Conservation (phyloP, 2,888 invertebrate genomes). For the Adelognathus sp. region DNA sequence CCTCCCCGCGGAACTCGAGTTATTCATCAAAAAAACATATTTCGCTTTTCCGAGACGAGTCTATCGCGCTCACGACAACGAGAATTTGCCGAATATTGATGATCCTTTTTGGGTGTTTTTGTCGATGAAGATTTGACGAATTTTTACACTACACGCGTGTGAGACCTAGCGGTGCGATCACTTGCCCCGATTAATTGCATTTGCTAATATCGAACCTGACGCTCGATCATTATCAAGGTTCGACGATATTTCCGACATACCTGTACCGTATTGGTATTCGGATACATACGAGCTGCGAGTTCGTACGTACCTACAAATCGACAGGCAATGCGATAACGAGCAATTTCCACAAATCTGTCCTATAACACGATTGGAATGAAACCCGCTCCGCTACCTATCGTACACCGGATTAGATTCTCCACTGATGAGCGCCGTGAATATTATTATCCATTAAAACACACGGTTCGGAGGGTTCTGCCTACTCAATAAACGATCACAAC, state of each 20-base stretch:
- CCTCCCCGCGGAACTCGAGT: background rate
- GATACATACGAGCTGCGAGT: background rate
- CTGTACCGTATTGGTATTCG: background rate
- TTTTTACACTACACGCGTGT: background rate
- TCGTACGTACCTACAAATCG: background rate
- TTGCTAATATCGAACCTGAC: background rate
- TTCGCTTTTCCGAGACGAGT: background rate
- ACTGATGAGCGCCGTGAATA: background rate
- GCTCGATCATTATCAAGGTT: slow-evolving; percentile 33
- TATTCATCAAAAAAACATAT: slow-evolving; percentile 38
- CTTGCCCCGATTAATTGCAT: slow-evolving; percentile 17
- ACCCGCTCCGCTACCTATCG: background rate
- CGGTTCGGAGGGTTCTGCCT: background rate
- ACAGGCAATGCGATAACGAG: slow-evolving; percentile 43
- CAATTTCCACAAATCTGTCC: slow-evolving; percentile 43
- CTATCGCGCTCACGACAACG: background rate
- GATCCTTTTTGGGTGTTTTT: background rate
- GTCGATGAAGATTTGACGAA: background rate
- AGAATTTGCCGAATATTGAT: slow-evolving; percentile 23
- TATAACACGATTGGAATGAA: background rate
- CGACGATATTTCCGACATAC: slow-evolving; percentile 9
- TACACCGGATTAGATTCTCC: background rate
- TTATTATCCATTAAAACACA: background rate
- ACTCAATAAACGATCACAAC: too few species aligned
- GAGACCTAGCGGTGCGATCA: background rate